Evolutionary conservation across 1,140 invertebrate genomes (phyloP), one percentile per base, ranked within the genome.

Genomic region (Papilio aristodemus): DNA sequence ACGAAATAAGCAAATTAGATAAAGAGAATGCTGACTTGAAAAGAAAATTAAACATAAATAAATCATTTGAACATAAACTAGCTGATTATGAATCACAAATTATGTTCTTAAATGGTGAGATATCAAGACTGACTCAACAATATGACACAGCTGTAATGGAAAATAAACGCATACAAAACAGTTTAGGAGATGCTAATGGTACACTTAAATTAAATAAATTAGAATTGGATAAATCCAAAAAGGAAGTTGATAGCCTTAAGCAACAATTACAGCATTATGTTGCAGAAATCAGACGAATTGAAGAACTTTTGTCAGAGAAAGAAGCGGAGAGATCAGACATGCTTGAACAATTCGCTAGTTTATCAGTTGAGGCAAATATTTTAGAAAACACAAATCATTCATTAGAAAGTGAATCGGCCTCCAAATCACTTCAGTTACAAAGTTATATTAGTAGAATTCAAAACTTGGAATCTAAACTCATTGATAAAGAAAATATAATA

Each of bases 381-480:
- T 88, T 95, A 71, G 95, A 95, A 84, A 95, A 92, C 70, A 95
- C 93, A 71, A 95, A 96, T 84, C 94, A 95, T 75, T 94, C 94
- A 43, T 91, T 95, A 43, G 95, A 95, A 81, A 94, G 91, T 67
- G 94, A 95, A 85, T 94, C 94, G 9, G 93, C 93, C 19, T 94
- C 94, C 66, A 93, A 93, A 38, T 93, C 87, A 72, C 13, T 84
- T 19, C 89, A 92, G 71, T 74, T 94, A 64, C 84, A 92, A 72
- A 78, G 79, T 43, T 91, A 87, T 73, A 73, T 85, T 22, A 84
- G 71, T 70, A 91, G 88, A 85, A 85, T 92, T 57, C 77, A 88
- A 75, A 77, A 67, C 58, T 75, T 92, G 59, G 90, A 92, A 81
- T 76, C 78, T 58, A 86, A 87, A 74, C 46, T 92, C 5, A 64